phyloP scores from a whole-genome alignment of 2,113 vertebrate species.

The Chaetops frenatus region DNA sequence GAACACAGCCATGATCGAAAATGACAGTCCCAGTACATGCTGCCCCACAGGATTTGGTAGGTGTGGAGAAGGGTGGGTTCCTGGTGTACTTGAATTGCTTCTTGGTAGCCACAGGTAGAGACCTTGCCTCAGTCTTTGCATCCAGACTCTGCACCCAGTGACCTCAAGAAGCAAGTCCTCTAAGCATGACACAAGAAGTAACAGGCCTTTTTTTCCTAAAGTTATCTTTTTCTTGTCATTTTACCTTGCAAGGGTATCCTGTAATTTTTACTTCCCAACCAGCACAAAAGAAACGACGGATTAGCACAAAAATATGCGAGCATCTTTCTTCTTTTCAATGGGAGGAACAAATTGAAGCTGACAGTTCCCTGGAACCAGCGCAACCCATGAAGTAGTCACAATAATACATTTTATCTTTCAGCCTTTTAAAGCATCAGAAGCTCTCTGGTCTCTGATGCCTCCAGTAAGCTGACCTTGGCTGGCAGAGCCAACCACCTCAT shows the following conservation, averaged over 20 bases:
- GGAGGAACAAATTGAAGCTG: conserved; percentile 51
- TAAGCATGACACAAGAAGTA: not conserved
- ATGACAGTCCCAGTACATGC: rapidly evolving
- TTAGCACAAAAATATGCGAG: not conserved
- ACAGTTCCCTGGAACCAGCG: conserved; percentile 37
- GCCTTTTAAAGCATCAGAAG: conserved; percentile 10
- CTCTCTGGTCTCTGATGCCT: conserved; percentile 1
- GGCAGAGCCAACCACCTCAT: not conserved
- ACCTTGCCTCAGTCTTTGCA: not conserved
- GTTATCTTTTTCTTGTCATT: not conserved
- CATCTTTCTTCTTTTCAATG: conserved; percentile 5
- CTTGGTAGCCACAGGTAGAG: not conserved
- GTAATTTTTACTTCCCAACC: not conserved
- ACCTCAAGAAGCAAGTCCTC: not conserved
- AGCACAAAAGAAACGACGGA: not conserved
- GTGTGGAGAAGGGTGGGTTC: not conserved
- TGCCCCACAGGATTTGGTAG: not conserved
- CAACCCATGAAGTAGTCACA: conserved; percentile 15
- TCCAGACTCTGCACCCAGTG: not conserved
- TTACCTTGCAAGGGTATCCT: not conserved
- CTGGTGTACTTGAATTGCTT: not conserved
- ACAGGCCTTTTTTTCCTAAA: not conserved
- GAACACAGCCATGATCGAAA: not conserved
- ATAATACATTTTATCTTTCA: conserved; percentile 13
- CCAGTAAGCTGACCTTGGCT: conserved; percentile 25